A percentile compares a stretch with the other conserved stretches of the same genome.
Conservation (phyloP, 2,113 vertebrate genomes). For the Halichoerus grypus region DNA sequence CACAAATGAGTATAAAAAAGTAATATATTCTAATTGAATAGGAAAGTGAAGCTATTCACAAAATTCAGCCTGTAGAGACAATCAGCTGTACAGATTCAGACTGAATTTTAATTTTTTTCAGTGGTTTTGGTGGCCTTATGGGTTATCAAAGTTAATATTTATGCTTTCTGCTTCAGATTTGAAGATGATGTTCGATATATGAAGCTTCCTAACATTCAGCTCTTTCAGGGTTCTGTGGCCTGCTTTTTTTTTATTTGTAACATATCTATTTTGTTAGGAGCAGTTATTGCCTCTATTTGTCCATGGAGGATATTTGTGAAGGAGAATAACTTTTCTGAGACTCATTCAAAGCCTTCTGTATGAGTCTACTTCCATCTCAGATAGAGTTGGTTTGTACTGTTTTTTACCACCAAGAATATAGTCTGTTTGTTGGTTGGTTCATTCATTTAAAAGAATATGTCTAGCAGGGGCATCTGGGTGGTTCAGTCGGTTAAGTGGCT, state of each 20-base stretch:
- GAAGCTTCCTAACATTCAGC: not conserved
- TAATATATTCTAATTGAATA: not conserved
- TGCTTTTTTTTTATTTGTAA: not conserved
- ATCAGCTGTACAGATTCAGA: not conserved
- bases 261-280: not conserved
- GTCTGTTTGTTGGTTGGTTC: not conserved
- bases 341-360: not conserved
- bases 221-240: not conserved
- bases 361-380: not conserved
- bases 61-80: not conserved
- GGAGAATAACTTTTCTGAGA: not conserved
- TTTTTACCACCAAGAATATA: not conserved
- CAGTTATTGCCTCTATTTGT: not conserved
- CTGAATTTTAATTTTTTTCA: not conserved
- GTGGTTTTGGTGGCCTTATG: not conserved
- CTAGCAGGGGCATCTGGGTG: too few relatives aligned
- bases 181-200: not conserved
- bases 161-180: not conserved
- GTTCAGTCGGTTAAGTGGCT: too few relatives aligned
- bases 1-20: slow-evolving; percentile 9
- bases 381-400: not conserved
- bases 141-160: not conserved
- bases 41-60: not conserved
- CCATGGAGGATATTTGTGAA: not conserved
- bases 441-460: not conserved